These are phyloP conservation scores for Monodelphis domestica DNA, from an alignment of 2,797 vertebrate species.

Conservation along the genomic window DNA sequence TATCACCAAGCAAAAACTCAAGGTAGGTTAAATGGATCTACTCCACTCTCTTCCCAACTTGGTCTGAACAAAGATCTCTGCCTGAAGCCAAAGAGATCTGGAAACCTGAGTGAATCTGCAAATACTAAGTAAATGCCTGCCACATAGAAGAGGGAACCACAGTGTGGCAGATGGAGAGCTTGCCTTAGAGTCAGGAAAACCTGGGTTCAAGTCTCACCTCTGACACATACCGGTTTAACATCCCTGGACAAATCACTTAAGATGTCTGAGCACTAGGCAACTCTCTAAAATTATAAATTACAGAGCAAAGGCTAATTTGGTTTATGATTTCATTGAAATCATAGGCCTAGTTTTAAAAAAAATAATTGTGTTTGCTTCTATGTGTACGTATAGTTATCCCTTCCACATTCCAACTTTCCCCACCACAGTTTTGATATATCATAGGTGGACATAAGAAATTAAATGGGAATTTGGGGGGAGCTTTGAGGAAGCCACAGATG, in stretches of 20 bases:
- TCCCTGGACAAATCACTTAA: constrained; percentile 30
- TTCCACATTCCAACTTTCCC: too few species aligned
- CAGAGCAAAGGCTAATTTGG: not conserved
- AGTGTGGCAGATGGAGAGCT: not conserved
- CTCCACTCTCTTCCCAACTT: not conserved
- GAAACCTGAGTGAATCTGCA: not conserved
- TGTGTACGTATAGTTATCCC: too few species aligned
- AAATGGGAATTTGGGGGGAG: too few species aligned
- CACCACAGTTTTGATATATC: too few species aligned
- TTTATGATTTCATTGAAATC: not conserved
- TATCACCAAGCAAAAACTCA: not conserved
- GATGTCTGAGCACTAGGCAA: not conserved
- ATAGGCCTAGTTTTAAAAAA: not conserved
- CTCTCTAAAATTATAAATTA: not conserved
- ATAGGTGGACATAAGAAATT: too few species aligned
- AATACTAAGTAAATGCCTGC: not conserved
- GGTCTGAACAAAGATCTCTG: not conserved
- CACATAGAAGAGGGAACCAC: not conserved
- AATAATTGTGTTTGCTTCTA: not conserved
- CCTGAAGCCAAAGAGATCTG: not conserved
- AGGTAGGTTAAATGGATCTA: not conserved
- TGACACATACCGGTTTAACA: not conserved
- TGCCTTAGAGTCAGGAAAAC: not conserved
- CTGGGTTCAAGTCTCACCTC: not conserved
- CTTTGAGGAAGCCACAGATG: too few species aligned